Evolutionary conservation across 2,888 invertebrate genomes (phyloP).

Genomic region (Leucoma salicis): DNA sequence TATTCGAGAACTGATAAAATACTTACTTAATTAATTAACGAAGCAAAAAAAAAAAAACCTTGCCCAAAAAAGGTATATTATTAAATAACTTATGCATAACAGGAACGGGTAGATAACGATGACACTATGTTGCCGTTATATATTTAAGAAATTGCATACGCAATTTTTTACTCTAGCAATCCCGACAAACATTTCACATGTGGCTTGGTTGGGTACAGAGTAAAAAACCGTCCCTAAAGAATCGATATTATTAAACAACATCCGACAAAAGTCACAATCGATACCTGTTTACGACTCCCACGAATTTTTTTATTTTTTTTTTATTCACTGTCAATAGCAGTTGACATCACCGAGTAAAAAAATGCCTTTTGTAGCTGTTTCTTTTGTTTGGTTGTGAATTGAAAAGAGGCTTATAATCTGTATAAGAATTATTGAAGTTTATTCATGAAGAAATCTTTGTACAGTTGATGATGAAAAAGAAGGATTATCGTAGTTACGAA

Average conservation of each 20-base stretch:
- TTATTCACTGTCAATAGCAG: constrained; percentile 29
- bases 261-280: constrained; percentile 44
- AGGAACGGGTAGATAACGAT: too few relatives aligned
- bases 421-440: constrained; percentile 43
- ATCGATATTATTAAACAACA: constrained; percentile 30
- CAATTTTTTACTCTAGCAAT: too few relatives aligned
- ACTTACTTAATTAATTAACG: too few relatives aligned
- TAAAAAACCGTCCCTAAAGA: constrained; percentile 27
- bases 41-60: too few relatives aligned
- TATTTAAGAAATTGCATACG: too few relatives aligned
- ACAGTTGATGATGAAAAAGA: constrained; percentile 28
- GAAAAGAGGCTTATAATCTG: constrained; percentile 62
- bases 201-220: constrained; percentile 25
- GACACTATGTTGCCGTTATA: too few relatives aligned
- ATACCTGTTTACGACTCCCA: constrained; percentile 52
- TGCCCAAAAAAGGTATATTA: too few relatives aligned
- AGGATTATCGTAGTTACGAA: background rate
- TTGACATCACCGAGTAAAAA: constrained; percentile 35
- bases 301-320: constrained; percentile 38
- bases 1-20: too few relatives aligned
- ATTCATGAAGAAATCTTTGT: constrained; percentile 42
- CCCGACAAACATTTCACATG: constrained; percentile 32
- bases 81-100: too few relatives aligned
- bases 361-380: constrained; percentile 34
- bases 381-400: constrained; percentile 47